Percentiles rank a stretch among this genome's conserved stretches.
Evolutionary conservation across 2,113 vertebrate species (phyloP).

Genomic region (Ochotona curzoniae): DNA sequence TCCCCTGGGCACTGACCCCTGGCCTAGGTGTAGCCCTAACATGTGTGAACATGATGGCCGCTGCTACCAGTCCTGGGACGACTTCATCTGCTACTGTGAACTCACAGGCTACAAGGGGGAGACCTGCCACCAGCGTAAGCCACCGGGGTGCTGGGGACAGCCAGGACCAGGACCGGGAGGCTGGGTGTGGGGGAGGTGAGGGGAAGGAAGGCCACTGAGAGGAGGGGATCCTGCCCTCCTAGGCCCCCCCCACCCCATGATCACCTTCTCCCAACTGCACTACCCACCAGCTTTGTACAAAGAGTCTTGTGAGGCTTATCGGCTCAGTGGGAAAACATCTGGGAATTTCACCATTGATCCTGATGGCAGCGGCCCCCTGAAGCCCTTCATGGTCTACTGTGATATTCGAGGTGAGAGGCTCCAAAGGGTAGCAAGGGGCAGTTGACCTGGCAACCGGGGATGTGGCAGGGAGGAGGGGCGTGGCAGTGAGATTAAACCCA

Average conservation of each 20-base stretch:
- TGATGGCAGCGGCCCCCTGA: slow-evolving; percentile 96
- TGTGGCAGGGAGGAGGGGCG: background rate
- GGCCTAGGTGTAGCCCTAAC: slow-evolving; percentile 93
- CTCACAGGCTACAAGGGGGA: slow-evolving; percentile 98
- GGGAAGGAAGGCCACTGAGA: too few species aligned
- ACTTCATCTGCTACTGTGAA: slow-evolving; percentile 97
- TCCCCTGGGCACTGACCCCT: background rate
- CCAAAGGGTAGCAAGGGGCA: background rate
- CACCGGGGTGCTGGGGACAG: background rate
- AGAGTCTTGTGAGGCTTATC: slow-evolving; percentile 97
- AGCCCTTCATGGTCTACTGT: slow-evolving; percentile 96
- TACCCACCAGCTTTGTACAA: slow-evolving; percentile 93
- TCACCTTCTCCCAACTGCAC: background rate
- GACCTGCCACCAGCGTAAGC: slow-evolving; percentile 98
- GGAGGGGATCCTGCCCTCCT: background rate
- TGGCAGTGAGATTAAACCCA: background rate
- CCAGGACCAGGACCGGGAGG: background rate
- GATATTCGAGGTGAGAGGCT: slow-evolving; percentile 92
- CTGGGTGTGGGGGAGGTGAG: background rate
- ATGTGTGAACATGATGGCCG: slow-evolving; percentile 96
- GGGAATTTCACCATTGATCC: slow-evolving; percentile 99
- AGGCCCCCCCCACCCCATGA: rapidly evolving
- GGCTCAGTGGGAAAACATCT: slow-evolving; percentile 94
- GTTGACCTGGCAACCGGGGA: background rate
- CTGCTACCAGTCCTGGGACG: slow-evolving; percentile 98